Conservation (phyloP, 1,140 invertebrate species). For the Magallana ariakensis region DNA sequence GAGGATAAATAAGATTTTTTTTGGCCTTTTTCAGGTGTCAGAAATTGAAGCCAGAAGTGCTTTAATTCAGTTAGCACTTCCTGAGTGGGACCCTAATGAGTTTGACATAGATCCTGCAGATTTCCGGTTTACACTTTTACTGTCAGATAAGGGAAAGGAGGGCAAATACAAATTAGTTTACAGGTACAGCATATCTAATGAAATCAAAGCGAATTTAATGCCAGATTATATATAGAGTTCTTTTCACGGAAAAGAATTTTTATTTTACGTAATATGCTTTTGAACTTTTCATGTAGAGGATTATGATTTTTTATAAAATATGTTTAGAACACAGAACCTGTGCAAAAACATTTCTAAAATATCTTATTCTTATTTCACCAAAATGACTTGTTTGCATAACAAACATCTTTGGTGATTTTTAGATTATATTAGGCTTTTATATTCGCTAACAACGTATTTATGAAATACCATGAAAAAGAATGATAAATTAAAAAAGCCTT, state of each 20-base stretch:
- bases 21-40: constrained; percentile 83
- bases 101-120: constrained; percentile 82
- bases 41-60: constrained; percentile 89
- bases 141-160: constrained; percentile 88
- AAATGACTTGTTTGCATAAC: too few relatives aligned
- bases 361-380: too few relatives aligned
- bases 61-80: constrained; percentile 88
- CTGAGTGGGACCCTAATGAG: constrained; percentile 81
- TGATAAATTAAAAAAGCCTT: not conserved
- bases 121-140: constrained; percentile 87
- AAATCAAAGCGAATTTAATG: not conserved
- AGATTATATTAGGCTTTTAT: too few relatives aligned
- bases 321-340: too few relatives aligned
- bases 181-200: constrained; percentile 73
- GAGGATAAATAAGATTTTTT: not conserved
- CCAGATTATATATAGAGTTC: not conserved
- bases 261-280: too few relatives aligned
- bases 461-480: not conserved
- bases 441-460: not conserved
- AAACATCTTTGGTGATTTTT: too few relatives aligned
- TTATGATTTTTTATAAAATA: too few relatives aligned
- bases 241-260: too few relatives aligned
- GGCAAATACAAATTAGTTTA: constrained; percentile 90
- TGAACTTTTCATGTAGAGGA: too few relatives aligned
- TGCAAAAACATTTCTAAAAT: too few relatives aligned